Evolutionary conservation across 2,797 vertebrate genomes (phyloP).

Genomic region (Aulostomus chinensis): DNA sequence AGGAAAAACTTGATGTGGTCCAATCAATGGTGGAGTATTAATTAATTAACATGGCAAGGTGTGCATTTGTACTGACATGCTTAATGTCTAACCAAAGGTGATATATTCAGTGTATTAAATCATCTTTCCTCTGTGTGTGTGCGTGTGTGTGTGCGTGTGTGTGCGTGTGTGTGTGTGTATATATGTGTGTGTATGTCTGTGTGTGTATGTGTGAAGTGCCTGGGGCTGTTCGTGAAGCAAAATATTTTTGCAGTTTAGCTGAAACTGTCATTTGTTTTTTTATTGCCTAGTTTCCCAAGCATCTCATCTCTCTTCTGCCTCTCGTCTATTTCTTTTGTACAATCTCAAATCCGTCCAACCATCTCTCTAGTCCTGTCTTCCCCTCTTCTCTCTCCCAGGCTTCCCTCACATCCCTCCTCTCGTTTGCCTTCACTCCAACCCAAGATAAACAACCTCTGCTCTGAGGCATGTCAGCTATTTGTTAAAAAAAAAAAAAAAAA

Average conservation of each 20-base stretch:
- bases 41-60: no score
- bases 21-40: no score
- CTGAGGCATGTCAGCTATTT: constrained; percentile 77
- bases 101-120: no score
- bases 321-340: constrained; percentile 30
- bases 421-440: constrained; percentile 46
- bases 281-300: constrained; percentile 38
- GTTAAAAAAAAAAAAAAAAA: constrained; percentile 30
- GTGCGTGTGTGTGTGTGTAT: no score
- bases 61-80: no score
- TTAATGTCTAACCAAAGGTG: no score
- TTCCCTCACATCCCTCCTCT: constrained; percentile 49
- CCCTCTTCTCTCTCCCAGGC: constrained; percentile 37
- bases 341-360: constrained; percentile 35
- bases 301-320: constrained; percentile 25
- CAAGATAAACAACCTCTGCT: constrained; percentile 74
- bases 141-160: no score
- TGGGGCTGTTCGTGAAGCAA: no score
- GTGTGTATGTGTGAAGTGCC: no score
- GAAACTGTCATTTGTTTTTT: constrained; percentile 13
- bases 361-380: constrained; percentile 20
- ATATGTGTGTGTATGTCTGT: no score
- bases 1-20: no score
- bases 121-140: no score
- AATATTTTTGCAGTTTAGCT: constrained; percentile 26